Base-by-base conservation (phyloP, 2,797 vertebrate genomes). In the Syngnathus acus region DNA sequence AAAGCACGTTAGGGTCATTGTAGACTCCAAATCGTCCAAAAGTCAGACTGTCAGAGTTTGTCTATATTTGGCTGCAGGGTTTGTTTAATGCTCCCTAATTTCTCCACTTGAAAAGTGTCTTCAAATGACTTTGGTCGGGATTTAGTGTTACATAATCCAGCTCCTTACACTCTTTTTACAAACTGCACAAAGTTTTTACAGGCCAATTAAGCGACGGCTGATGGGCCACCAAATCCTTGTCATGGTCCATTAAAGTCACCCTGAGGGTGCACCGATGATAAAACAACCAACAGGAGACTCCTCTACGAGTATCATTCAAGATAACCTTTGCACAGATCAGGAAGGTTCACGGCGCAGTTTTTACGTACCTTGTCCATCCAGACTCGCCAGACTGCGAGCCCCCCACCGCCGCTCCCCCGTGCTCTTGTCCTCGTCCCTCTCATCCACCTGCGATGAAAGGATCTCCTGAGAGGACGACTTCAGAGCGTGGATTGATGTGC, bases 401-500 rank as follows among this genome's bases (percentile, higher is more conserved):
- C 92, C 95, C 2, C 85, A 89, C 73, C 98, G 91, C 72, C 91
- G 76, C 68, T 93, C 91, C 4, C 38, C 86, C 73, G 87, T 92
- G 73, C 93, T 93, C 48, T 84, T 91, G 67, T 93, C 94, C 23
- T 93, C 91, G 1, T 81, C 86, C 89, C 89, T 93, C 39, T 96
- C 95, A 66, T 94, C 94, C 43, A 83, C 91, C 66, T 89, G 80
- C 0, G 90, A 90, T 72, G 92, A 95, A 73, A 98, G 90, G 60
- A 96, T 89, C 90, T 99, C 97, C 86, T 99, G 97, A 9, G 96
- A 98, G 63, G 92, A 89, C 0, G 93, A 94, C 85, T 97, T 98
- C 75, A 99, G 87, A 57, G 94, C 93, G 0, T 92, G 90, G 60
- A 98, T 95, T 75, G 95, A 98, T 76, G 94, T 94, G 62, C 94